Conservation (phyloP, 2,888 invertebrate species). For the Calameuta idolon region DNA sequence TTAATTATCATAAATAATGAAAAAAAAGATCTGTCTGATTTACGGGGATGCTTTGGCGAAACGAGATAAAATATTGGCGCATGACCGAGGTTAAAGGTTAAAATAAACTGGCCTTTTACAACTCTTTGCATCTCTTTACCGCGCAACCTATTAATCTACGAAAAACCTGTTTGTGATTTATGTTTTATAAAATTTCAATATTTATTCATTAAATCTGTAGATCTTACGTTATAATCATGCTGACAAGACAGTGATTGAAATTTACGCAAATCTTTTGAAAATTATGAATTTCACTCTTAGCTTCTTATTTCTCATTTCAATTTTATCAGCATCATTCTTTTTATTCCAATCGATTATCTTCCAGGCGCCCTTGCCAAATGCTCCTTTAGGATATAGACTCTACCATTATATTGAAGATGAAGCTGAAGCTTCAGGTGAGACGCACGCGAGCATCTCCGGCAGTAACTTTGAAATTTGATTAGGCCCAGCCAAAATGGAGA, state of each 20-base stretch:
- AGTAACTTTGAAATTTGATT: conserved; percentile 64
- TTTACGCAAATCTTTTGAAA: not conserved
- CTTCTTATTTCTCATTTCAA: conserved; percentile 1
- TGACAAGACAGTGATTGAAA: not conserved
- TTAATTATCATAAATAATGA: conserved; percentile 47
- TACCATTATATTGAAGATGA: not conserved
- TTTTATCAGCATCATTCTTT: conserved; percentile 23
- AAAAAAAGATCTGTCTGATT: conserved; percentile 35
- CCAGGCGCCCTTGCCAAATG: not conserved
- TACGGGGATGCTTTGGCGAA: conserved; percentile 37
- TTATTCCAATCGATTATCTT: not conserved
- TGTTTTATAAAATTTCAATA: not conserved
- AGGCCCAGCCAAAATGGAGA: conserved; percentile 45
- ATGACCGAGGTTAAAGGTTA: conserved; percentile 43
- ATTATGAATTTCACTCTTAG: not conserved
- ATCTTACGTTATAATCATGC: not conserved
- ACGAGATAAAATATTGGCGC: conserved; percentile 43
- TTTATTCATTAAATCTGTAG: not conserved
- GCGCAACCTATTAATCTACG: conserved; percentile 35
- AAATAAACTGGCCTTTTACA: conserved; percentile 41
- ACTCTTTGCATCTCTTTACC: conserved; percentile 29
- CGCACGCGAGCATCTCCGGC: conserved; percentile 33
- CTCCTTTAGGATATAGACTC: not conserved
- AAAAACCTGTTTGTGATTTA: conserved; percentile 40
- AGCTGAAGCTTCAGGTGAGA: conserved; percentile 1